Evolutionary conservation across 2,888 invertebrate species (phyloP), one percentile per base, ranked within the genome.

Genomic region (Apodemia duryi): DNA sequence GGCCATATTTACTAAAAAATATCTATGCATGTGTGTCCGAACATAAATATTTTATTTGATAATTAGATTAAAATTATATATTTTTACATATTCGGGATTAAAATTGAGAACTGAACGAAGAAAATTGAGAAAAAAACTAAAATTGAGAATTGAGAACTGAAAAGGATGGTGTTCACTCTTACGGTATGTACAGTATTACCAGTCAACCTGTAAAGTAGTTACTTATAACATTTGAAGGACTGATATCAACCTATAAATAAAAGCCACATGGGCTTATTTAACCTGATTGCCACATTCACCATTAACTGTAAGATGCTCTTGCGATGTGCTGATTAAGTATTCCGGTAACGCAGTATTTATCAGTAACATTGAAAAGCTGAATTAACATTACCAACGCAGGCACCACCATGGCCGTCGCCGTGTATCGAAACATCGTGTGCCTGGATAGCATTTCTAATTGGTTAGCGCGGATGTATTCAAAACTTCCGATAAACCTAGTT

Each of bases 371-470:
- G 76, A 76, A 72, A 66, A 67, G 79, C 80, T 77, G 77, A 89
- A 89, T 83, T 79, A 73, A 84, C 84, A 78, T 86, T 88, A 13
- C 84, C 74, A 67, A 86, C 82, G 61, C 81, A 71, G 66, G 70
- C 63, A 80, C 79, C 82, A 77, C 77, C 87, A 85, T 28, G 89
- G 75, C 83, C 83, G 70, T 9, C 70, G 70, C 61, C 63, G 65
- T 68, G 69, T 70, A 71, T 71, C 68, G 68, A 72, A 69, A 68
- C 65, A 65, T 65, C 62, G 62, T 74, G 73, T 72, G 74, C 69
- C 73, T 74, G 69, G 64, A 71, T 72, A 69, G 65, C 66, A 72
- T 75, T 66, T 54, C 64, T 70, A 71, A 73, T 70, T 70, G 72
- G 72, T 67, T 69, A 67, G 70, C 71, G 9, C 73, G 73, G 57